Evolutionary conservation across 2,888 invertebrate genomes (phyloP).

Genomic region (Cotesia congregata): DNA sequence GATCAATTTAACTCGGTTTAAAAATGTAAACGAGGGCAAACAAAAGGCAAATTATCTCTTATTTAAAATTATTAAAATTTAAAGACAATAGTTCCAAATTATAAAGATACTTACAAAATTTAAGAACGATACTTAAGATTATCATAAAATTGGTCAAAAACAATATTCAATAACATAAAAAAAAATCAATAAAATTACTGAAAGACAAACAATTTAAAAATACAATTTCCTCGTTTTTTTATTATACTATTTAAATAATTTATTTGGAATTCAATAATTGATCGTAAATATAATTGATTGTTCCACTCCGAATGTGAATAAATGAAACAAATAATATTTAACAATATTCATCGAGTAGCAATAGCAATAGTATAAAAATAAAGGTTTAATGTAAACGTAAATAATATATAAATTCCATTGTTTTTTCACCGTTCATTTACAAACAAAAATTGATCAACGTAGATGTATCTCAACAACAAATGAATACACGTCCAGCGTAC

Average conservation of each 20-base stretch:
- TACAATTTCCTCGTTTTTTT: no score
- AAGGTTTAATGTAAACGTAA: neutral
- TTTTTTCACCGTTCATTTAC: neutral
- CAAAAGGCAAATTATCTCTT: neutral
- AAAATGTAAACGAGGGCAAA: neutral
- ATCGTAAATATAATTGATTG: no score
- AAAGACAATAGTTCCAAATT: neutral
- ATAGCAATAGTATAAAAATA: no score
- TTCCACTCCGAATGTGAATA: no score
- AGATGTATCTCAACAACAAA: slow-evolving; percentile 11
- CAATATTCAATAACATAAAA: no score
- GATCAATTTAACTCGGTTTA: neutral
- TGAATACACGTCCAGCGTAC: slow-evolving; percentile 6
- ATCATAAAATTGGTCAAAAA: no score
- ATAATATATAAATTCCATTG: neutral
- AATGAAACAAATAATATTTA: no score
- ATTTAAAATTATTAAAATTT: neutral
- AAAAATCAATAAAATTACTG: no score
- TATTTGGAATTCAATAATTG: no score
- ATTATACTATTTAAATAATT: no score
- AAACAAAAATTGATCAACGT: slow-evolving; percentile 4
- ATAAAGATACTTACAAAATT: neutral
- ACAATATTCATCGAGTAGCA: no score
- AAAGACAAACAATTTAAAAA: no score
- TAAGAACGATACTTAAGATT: neutral